These are phyloP conservation scores for Sarcophaga rosellei DNA, from an alignment of 2,888 invertebrate species.

Conservation along the genomic window DNA sequence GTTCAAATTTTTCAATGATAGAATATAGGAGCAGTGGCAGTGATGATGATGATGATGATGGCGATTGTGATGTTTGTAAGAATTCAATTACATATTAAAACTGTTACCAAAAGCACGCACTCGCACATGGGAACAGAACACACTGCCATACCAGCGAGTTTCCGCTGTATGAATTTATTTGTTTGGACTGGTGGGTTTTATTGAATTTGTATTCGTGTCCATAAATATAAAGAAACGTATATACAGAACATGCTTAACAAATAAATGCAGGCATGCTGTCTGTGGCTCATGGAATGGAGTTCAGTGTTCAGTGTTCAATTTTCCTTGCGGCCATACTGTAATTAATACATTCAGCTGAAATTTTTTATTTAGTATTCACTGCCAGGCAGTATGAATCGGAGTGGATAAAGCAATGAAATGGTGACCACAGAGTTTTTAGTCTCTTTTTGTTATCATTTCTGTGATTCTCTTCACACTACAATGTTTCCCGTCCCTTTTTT, in stretches of 20 bases:
- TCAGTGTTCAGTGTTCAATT: constrained; percentile 1
- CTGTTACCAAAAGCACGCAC: constrained; percentile 24
- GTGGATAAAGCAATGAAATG: constrained; percentile 40
- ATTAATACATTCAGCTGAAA: constrained; percentile 60
- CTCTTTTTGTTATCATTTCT: constrained; percentile 1
- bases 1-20: constrained; percentile 27
- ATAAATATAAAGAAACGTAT: background rate
- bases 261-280: background rate
- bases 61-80: constrained; percentile 18
- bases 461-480: background rate
- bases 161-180: background rate
- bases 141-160: background rate
- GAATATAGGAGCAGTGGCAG: background rate
- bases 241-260: background rate
- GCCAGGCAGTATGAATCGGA: background rate
- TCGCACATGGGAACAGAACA: constrained; percentile 2
- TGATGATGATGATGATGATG: too few relatives aligned
- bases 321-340: constrained; percentile 53
- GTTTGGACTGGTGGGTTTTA: background rate
- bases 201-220: background rate
- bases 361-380: background rate
- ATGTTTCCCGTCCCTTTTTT: background rate
- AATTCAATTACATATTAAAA: constrained; percentile 48
- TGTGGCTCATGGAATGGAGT: background rate
- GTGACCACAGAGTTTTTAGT: constrained; percentile 32